These are phyloP conservation scores for Chaenogobius annularis DNA, from an alignment of 2,113 vertebrate genomes.

Conservation along the genomic window DNA sequence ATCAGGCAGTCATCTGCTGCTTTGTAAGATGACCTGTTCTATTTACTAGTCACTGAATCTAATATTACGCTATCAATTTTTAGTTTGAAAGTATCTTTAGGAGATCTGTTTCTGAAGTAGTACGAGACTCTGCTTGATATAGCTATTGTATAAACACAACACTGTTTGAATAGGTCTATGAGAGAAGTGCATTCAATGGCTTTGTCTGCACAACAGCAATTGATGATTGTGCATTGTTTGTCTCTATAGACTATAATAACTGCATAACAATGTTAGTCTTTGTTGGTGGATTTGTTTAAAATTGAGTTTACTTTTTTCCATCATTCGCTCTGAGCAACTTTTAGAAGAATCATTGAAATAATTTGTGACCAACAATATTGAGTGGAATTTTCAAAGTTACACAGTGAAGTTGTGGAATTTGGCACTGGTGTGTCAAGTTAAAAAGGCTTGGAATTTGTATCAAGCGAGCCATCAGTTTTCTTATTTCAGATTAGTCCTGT, in stretches of 20 bases:
- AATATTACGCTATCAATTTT: neutral
- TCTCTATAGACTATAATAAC: neutral
- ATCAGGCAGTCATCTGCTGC: slow-evolving; percentile 27
- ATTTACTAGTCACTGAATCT: neutral
- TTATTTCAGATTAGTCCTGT: slow-evolving; percentile 12
- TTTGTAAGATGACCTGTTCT: slow-evolving; percentile 11
- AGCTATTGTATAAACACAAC: neutral
- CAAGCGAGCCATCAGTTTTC: slow-evolving; percentile 10
- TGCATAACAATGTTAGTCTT: neutral
- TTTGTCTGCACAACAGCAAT: slow-evolving; percentile 13
- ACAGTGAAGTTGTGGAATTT: slow-evolving; percentile 55
- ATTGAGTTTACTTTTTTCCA: neutral
- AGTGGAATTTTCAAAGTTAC: slow-evolving; percentile 30
- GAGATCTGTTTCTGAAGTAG: neutral
- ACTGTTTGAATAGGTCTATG: slow-evolving; percentile 8
- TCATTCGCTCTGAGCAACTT: neutral
- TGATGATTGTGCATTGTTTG: slow-evolving; percentile 12
- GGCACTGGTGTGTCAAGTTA: slow-evolving; percentile 38
- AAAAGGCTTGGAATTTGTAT: neutral
- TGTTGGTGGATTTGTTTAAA: neutral
- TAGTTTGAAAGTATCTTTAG: neutral
- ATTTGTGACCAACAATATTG: neutral
- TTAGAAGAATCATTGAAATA: neutral
- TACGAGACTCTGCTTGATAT: neutral
- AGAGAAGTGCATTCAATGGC: slow-evolving; percentile 21